Base-by-base conservation (phyloP, 2,888 invertebrate species). In the Criorhina ranunculi region DNA sequence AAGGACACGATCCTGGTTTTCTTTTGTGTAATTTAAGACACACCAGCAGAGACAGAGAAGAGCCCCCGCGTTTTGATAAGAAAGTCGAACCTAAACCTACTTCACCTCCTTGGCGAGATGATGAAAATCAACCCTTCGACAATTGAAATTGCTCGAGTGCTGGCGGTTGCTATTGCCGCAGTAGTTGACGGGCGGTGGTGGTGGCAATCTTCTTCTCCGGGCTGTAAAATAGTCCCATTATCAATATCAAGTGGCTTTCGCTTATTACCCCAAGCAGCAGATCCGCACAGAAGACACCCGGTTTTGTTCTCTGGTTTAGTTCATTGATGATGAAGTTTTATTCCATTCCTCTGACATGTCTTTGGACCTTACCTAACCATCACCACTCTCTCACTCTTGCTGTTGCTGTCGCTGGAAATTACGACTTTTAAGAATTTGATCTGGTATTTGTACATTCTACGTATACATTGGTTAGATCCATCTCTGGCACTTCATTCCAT, bases 1-100 rank as follows among this genome's bases (percentile, higher is more conserved):
- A 79, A 73, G 60, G 73, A 78, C 73, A 83, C 67, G 83, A 83
- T 79, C 73, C 73, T 64, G 62, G 59, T 73, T 75, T 79, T 78
- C 79, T 79, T 78, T 73, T 69, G 79, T 79, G 67, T 79, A 79
- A 83, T 73, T 79, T 83, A 79, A 83, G 67, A 83, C 82, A 83
- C 82, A 78, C 67, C 44, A 72, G 60, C 46, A 62, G 60, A 66
- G 66, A 78, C 24, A 24, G 24, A 24, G 24, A 24, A 4, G 4
- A 24, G 24, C 53, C 46, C 60, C 60, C 59, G 42, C 31, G 66
- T 59, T 72, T 82, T 77, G 77, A 77, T 82, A 82, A 82, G 57
- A 82, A 77, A 82, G 70, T 66, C 70, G 77, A 82, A 82, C 76
- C 69, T 69, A 70, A 82, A 82, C 76, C 69, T 69, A 70, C 77